Percentiles rank a stretch among this genome's conserved stretches.
Evolutionary conservation across 1,140 invertebrate species (phyloP).

Genomic region (Drosophila ogumai): DNA sequence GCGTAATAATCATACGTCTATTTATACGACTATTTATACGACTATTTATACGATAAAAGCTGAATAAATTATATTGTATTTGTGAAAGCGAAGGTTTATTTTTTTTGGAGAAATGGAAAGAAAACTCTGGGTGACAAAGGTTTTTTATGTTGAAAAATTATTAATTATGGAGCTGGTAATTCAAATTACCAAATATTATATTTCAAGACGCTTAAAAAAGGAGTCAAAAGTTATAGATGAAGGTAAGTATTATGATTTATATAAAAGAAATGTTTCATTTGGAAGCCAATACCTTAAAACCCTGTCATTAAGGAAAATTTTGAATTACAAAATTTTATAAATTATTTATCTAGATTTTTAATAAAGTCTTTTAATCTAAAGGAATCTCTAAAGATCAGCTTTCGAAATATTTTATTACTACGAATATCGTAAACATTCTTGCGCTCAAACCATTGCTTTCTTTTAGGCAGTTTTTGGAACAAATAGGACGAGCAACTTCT

Average conservation of each 20-base stretch:
- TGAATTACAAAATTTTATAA: neutral
- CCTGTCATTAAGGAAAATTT: neutral
- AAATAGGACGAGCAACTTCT: neutral
- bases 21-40: slow-evolving; percentile 10
- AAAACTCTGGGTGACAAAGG: neutral
- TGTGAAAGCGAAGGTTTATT: neutral
- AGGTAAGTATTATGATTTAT: neutral
- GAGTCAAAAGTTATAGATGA: neutral
- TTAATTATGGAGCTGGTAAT: too few relatives aligned
- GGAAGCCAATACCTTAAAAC: neutral
- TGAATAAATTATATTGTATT: slow-evolving; percentile 2
- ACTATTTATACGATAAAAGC: slow-evolving; percentile 1
- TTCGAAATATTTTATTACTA: neutral
- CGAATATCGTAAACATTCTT: neutral
- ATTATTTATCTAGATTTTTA: neutral
- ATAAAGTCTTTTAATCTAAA: neutral
- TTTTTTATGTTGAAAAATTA: neutral
- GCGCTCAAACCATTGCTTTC: neutral
- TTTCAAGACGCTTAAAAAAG: too few relatives aligned
- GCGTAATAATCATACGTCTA: neutral
- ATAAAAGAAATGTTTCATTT: neutral
- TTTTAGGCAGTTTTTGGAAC: neutral
- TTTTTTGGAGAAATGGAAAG: neutral
- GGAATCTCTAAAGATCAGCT: neutral
- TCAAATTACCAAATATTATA: too few relatives aligned